Conservation (phyloP, 2,113 vertebrate species). For the Brachionichthys hirsutus region DNA sequence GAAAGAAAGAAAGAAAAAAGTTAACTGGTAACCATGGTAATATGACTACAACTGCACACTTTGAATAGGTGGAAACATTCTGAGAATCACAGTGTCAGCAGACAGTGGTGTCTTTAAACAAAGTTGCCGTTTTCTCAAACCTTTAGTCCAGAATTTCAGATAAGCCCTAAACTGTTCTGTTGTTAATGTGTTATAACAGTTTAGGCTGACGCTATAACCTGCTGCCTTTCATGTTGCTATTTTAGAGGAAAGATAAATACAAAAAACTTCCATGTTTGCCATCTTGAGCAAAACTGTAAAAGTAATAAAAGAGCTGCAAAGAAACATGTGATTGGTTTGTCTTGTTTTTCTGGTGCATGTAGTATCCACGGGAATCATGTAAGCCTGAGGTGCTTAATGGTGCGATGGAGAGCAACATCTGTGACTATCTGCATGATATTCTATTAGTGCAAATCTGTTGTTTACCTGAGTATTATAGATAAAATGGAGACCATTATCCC, state of each 20-base stretch:
- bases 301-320: conserved; percentile 10
- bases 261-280: conserved; percentile 30
- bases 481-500: conserved; percentile 77
- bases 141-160: neutral
- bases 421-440: conserved; percentile 75
- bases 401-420: conserved; percentile 59
- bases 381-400: conserved; percentile 58
- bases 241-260: neutral
- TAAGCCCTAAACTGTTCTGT: conserved; percentile 1
- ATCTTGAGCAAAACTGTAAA: conserved; percentile 17
- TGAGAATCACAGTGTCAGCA: neutral
- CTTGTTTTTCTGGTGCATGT: conserved; percentile 38
- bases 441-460: conserved; percentile 75
- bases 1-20: neutral
- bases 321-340: conserved; percentile 45
- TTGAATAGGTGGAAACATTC: conserved; percentile 2
- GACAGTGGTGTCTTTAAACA: neutral
- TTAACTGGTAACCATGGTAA: neutral
- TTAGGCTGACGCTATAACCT: neutral
- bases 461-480: conserved; percentile 72
- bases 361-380: conserved; percentile 35
- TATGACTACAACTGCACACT: neutral
- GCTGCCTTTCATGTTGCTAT: conserved; percentile 1
- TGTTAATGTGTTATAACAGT: neutral
- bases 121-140: neutral